Percentiles rank a stretch among this genome's conserved stretches.
Evolutionary conservation across 2,797 vertebrate genomes (phyloP).

Genomic region (Silurus aristotelis): DNA sequence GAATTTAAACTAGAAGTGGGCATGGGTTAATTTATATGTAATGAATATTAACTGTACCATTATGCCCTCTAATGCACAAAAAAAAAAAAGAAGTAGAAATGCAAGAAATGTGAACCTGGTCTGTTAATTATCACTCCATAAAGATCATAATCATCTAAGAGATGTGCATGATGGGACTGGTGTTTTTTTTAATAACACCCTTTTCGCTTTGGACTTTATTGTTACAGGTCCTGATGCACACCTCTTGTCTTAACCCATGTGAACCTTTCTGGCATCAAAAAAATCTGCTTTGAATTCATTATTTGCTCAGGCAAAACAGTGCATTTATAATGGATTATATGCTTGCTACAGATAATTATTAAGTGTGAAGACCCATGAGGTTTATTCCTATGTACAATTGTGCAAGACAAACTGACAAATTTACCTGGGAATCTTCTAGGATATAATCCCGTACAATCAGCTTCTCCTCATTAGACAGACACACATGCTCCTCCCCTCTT

Average conservation of each 20-base stretch:
- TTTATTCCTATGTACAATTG: neutral
- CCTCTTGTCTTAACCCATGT: neutral
- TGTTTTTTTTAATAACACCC: neutral
- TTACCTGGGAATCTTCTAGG: conserved; percentile 90
- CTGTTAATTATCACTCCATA: neutral
- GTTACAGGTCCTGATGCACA: neutral
- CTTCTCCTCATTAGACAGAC: conserved; percentile 89
- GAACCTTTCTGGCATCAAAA: neutral
- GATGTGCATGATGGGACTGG: neutral
- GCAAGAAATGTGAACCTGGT: neutral
- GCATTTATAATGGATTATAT: neutral
- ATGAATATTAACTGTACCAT: neutral
- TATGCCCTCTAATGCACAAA: neutral
- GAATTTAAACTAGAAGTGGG: neutral
- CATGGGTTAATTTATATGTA: neutral
- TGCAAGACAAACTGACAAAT: neutral
- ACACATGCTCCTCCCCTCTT: conserved; percentile 82
- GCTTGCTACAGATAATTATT: neutral
- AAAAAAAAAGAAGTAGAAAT: neutral
- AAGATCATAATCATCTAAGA: neutral
- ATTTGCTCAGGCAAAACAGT: neutral
- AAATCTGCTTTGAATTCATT: neutral
- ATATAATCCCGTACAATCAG: conserved; percentile 88
- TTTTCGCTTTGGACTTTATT: neutral
- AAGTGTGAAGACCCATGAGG: neutral